Base-by-base conservation (phyloP, 2,797 vertebrate species). In the Tympanoctomys barrerae region DNA sequence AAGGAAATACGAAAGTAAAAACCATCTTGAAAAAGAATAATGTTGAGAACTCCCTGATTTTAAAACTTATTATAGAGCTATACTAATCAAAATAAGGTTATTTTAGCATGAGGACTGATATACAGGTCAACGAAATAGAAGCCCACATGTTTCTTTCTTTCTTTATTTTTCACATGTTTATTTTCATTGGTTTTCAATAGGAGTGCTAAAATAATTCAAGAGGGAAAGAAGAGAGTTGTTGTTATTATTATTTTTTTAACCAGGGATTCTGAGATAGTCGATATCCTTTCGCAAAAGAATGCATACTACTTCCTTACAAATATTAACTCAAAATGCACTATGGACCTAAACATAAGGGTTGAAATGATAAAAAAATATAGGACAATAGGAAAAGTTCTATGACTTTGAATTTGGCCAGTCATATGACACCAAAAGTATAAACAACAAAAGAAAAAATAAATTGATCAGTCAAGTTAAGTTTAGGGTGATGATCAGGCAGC, bases 31-130 rank as follows among this genome's bases (percentile, higher is more conserved):
- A 91, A 81, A 91, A 66, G 36, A 88, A 39, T 28, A 42, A 64
- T 95, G 19, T 52, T 64, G 49, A 93, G 84, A 94, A 90, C 46
- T 64, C 87, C 14, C 19, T 87, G 39, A 42, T 90, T 92, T 66
- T 31, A 75, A 73, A 78, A 28, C 73, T 52, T 33, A 31, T 16
- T 78, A 33, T 33, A 31, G 28, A 78, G 46, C 46, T 49, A 78
- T 5, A 78, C 28, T 33, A 77, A 59, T 89, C 11, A 81, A 80
- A 75, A 28, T 49, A 62, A 13, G 59, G 28, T 42, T 16, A 78
- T 22, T 57, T n/a, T 33, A 0, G 62, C 19, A 22, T 36, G 62
- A 93, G 24, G 31, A 42, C 36, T 71, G 84, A 62, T 1, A 54
- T 16, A 39, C 24, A 62, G 61, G 81, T 57, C 49, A 31, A 4